These are phyloP conservation scores for Drosophila gunungcola DNA, from an alignment of 1,140 invertebrate genomes.

Conservation along the genomic window DNA sequence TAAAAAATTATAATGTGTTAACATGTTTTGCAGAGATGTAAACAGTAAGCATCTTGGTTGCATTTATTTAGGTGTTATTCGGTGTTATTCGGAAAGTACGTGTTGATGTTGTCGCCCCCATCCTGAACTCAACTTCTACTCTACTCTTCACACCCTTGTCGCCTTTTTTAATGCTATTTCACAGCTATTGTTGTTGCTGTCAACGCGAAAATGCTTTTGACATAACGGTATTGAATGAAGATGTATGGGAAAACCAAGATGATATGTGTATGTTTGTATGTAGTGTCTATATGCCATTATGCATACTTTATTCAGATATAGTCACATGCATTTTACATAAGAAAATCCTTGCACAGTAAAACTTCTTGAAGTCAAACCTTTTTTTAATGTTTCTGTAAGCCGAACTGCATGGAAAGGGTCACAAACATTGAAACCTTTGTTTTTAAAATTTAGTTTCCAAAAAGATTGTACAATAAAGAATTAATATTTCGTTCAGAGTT, in stretches of 20 bases:
- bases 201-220: constrained; percentile 58
- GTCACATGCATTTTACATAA: constrained; percentile 16
- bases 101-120: constrained; percentile 16
- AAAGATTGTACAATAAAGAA: too few relatives aligned
- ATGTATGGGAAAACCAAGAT: constrained; percentile 55
- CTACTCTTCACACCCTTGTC: neutral
- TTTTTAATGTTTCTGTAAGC: too few relatives aligned
- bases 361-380: neutral
- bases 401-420: too few relatives aligned
- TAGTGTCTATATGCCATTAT: constrained; percentile 16
- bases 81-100: constrained; percentile 12
- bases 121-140: neutral
- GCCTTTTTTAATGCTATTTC: constrained; percentile 62
- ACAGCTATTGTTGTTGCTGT: constrained; percentile 45
- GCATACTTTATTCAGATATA: constrained; percentile 18
- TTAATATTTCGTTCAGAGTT: too few relatives aligned
- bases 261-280: constrained; percentile 10
- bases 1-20: too few relatives aligned
- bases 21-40: too few relatives aligned
- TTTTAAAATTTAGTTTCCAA: too few relatives aligned
- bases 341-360: constrained; percentile 6
- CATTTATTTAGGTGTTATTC: neutral
- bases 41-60: neutral
- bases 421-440: too few relatives aligned
- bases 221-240: constrained; percentile 61